Evolutionary conservation across 2,888 invertebrate species (phyloP), one percentile per base, ranked within the genome.

Genomic region (Limenitis camilla): DNA sequence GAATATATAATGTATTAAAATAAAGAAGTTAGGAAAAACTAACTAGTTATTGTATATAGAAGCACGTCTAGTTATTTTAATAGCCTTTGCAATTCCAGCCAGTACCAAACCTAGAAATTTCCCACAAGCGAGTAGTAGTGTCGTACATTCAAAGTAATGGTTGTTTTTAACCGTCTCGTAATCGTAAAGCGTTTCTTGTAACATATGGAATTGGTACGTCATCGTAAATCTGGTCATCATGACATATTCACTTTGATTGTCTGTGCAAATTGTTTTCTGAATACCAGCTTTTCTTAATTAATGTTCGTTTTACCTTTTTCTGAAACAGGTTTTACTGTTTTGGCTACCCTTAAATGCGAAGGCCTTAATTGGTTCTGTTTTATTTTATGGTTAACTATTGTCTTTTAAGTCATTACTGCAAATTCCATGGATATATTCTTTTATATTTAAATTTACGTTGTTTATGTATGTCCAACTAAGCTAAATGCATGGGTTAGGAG

Each of bases 161-260:
- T 46, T 43, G 52, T 58, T 62, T 61, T 60, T 58, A 60, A 60
- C 52, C 59, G 58, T 33, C 35, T 61, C 56, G 56, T 61, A 61
- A 65, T 56, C 59, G 61, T 63, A 63, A 65, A 60, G 49, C 49
- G 60, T 60, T 60, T 59, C 54, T 49, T 49, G 58, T 52, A 45
- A 58, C 53, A 44, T 52, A 49, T 56, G 55, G 46, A n/a, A n/a
- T n/a, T n/a, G n/a, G 59, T 53, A 53, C 47, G 53, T 43, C 51
- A 36, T 58, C 56, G 55, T 62, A 63, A 61, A 62, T 61, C 53
- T 48, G 46, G 40, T 57, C 45, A 43, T 40, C 31, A 49, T 55
- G 49, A 50, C 47, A 50, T 47, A 40, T 49, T 45, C 43, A 49
- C 55, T 36, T 49, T 40, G 43, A 47, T 49, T 50, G 43, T 48